A percentile compares a stretch with the other conserved stretches of the same genome.
phyloP scores from a whole-genome alignment of 1,140 invertebrate species.

The Drusus annulatus region DNA sequence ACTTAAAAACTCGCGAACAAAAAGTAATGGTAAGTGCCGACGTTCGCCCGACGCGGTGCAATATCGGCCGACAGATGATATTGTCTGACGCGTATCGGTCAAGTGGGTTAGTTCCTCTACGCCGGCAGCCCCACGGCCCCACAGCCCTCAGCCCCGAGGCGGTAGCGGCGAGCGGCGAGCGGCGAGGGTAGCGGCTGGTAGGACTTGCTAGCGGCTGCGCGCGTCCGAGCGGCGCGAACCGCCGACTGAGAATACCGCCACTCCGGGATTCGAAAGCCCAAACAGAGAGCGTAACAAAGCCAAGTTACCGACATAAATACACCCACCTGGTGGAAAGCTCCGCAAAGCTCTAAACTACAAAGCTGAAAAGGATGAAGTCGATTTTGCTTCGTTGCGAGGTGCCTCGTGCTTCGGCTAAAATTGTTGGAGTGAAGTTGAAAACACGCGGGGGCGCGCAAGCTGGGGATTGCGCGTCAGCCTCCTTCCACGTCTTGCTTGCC shows the following conservation, averaged over 20 bases:
- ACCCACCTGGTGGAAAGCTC: neutral
- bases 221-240: slow-evolving; percentile 43
- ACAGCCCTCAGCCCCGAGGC: too few relatives aligned
- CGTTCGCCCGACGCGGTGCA: neutral
- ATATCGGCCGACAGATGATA: slow-evolving; percentile 2
- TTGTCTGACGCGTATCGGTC: neutral
- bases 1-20: slow-evolving; percentile 11
- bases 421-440: neutral
- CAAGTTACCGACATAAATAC: neutral
- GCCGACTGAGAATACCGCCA: slow-evolving; percentile 27
- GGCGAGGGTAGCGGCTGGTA: slow-evolving; percentile 22
- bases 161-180: slow-evolving; percentile 23
- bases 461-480: slow-evolving; percentile 20
- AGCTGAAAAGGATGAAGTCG: neutral
- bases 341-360: neutral
- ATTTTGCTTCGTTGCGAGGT: neutral
- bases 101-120: neutral
- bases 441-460: slow-evolving; percentile 34
- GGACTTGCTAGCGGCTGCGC: slow-evolving; percentile 13
- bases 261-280: neutral
- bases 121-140: neutral
- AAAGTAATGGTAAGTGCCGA: neutral
- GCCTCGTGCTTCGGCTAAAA: neutral
- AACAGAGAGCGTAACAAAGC: neutral
- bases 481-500: neutral